A percentile compares a stretch with the other conserved stretches of the same genome.
Conservation (phyloP, 2,888 invertebrate genomes). For the Andrena minutula region DNA sequence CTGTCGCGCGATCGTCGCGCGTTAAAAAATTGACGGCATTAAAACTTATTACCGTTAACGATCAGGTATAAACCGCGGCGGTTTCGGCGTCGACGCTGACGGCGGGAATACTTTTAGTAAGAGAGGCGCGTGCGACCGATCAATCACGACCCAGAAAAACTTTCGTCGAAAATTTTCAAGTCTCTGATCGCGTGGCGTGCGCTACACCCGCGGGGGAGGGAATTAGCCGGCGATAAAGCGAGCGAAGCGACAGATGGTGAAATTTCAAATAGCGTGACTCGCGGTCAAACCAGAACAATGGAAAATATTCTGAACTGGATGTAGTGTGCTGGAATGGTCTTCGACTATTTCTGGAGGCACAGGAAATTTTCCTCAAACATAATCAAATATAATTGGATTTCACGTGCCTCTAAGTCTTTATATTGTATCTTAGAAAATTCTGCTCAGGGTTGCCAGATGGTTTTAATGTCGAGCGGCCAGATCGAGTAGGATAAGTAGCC, state of each 20-base stretch:
- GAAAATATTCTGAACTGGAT: too few species aligned
- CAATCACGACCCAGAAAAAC: constrained; percentile 59
- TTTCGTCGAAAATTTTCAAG: constrained; percentile 45
- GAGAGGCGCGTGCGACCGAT: constrained; percentile 44
- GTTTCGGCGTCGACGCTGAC: constrained; percentile 9
- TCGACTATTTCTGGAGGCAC: too few species aligned
- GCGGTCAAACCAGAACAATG: constrained; percentile 16
- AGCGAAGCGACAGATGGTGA: constrained; percentile 56
- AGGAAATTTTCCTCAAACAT: too few species aligned
- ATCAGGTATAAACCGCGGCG: constrained; percentile 30
- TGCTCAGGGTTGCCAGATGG: too few species aligned
- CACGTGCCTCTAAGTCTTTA: too few species aligned
- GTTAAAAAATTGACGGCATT: constrained; percentile 22
- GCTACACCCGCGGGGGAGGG: constrained; percentile 28
- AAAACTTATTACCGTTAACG: constrained; percentile 43
- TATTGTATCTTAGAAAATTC: too few species aligned
- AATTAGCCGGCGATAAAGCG: constrained; percentile 42
- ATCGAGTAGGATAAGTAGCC: too few species aligned
- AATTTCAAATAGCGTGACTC: constrained; percentile 51
- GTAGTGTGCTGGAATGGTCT: too few species aligned
- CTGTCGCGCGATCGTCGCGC: not conserved
- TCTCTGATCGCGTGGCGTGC: constrained; percentile 18
- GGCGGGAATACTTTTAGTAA: constrained; percentile 39
- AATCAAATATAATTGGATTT: too few species aligned
- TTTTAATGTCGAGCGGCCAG: too few species aligned